Base-by-base conservation (phyloP, 2,113 vertebrate species). In the Aegithalos caudatus region DNA sequence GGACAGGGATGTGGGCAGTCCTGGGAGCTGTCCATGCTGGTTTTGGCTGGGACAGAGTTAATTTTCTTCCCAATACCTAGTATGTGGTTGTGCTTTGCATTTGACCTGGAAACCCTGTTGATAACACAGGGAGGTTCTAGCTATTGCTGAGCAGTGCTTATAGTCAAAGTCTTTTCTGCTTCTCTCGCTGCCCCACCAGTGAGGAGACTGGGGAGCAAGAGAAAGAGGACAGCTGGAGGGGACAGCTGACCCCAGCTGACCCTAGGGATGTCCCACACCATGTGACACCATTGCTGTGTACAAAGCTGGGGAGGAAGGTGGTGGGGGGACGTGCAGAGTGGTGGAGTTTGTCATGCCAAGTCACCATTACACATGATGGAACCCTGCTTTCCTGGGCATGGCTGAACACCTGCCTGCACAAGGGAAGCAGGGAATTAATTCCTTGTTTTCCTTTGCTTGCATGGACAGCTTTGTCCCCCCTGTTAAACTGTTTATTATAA, bases 291-390 rank as follows among this genome's bases (percentile, higher is more conserved):
- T 3, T 3, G 24, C n/a, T 53, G n/a, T 5, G 61, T 4, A 35
- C 17, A 48, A 12, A 76, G 9, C n/a, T 18, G 20, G 20, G 19
- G 45, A 66, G 38, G 38, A 58, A 66, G 51, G 44, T 11, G 44
- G 22, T 0, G 5, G 10, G 57, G 14, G 12, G 7, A 53, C 2
- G 2, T n/a, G 40, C 1, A 1, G 7, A 21, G 28, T 2, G 4
- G 23, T 33, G 38, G 44, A 28, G 23, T 37, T 51, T 45, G 44
- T 38, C 37, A 38, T 29, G 6, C 60, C 51, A 45, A 38, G 44
- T 22, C 70, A 67, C n/a, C 24, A 31, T 8, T 1, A 22, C 45
- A 18, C 9, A 4, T 1, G 29, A 47, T 12, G 20, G 70, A 74
- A 6, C 24, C 6, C 38, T 24, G 28, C 33, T 38, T 7, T 74